Evolutionary conservation across 2,888 invertebrate species (phyloP).

Genomic region (Leucozona laternaria): DNA sequence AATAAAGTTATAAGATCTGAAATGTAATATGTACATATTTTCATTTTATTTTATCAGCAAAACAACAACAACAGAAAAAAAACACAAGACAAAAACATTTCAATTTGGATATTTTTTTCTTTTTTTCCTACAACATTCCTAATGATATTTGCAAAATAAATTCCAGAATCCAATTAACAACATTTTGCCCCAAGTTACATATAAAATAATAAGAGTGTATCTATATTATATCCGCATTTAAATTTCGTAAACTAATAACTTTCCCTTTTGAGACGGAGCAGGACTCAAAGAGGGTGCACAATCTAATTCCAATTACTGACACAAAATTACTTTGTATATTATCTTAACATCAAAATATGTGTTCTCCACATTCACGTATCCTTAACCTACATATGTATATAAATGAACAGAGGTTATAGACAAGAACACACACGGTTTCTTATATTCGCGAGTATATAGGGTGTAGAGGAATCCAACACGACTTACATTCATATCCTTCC

Average conservation of each 20-base stretch:
- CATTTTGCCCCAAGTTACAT: constrained; percentile 33
- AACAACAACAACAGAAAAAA: too few relatives aligned
- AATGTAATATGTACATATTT: constrained; percentile 13
- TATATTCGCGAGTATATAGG: background rate
- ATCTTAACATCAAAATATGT: constrained; percentile 36
- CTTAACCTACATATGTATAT: background rate
- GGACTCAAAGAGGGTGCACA: background rate
- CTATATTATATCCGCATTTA: constrained; percentile 33
- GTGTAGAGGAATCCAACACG: constrained; percentile 5
- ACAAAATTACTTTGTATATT: constrained; percentile 36
- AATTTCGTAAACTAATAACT: constrained; percentile 66
- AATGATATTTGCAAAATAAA: constrained; percentile 16
- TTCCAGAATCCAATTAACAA: constrained; percentile 47
- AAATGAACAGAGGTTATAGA: background rate
- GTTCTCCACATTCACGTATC: background rate
- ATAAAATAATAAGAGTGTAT: constrained; percentile 11
- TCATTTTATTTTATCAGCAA: background rate
- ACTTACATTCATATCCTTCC: background rate
- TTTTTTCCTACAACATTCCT: background rate
- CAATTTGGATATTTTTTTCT: background rate
- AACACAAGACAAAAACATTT: background rate
- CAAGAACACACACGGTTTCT: background rate
- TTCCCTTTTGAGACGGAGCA: constrained; percentile 9
- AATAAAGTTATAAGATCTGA: background rate
- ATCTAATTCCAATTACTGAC: constrained; percentile 2